Evolutionary conservation across 2,888 invertebrate species (phyloP).

Genomic region (Morpho deidamia): DNA sequence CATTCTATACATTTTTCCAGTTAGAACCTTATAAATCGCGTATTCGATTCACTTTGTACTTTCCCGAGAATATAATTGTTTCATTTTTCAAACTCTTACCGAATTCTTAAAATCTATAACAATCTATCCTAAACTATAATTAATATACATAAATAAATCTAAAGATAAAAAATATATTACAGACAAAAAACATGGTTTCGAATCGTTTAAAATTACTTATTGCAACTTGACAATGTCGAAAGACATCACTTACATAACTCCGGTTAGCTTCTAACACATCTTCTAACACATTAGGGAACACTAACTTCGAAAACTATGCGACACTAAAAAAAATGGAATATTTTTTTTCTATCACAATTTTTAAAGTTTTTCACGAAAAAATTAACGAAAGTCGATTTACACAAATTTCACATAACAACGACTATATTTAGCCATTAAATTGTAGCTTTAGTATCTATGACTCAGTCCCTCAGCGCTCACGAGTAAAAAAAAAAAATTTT

Average conservation of each 20-base stretch:
- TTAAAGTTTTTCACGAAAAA: slow-evolving; percentile 11
- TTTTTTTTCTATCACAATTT: slow-evolving; percentile 62
- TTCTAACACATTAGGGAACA: slow-evolving; percentile 5
- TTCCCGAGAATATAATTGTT: slow-evolving; percentile 13
- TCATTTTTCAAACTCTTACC: slow-evolving; percentile 15
- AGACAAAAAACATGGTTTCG: slow-evolving; percentile 35
- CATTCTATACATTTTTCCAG: slow-evolving; percentile 6
- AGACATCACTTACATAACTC: slow-evolving; percentile 17
- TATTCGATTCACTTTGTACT: slow-evolving; percentile 19
- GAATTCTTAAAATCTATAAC: slow-evolving; percentile 23
- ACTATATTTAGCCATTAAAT: too few relatives aligned
- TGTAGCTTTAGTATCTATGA: too few relatives aligned
- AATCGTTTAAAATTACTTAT: slow-evolving; percentile 48
- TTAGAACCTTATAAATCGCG: slow-evolving; percentile 11
- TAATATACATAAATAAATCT: slow-evolving; percentile 48
- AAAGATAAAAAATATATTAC: slow-evolving; percentile 47
- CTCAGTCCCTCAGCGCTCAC: neutral
- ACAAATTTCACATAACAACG: neutral
- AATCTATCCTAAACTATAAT: slow-evolving; percentile 31
- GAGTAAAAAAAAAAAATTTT: neutral
- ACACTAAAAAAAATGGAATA: slow-evolving; percentile 68
- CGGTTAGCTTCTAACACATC: slow-evolving; percentile 2
- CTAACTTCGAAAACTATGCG: slow-evolving; percentile 15
- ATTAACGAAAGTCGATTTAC: neutral
- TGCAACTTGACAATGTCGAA: slow-evolving; percentile 55